Conservation (phyloP, 2,888 invertebrate species). For the Nasonia oneida region DNA sequence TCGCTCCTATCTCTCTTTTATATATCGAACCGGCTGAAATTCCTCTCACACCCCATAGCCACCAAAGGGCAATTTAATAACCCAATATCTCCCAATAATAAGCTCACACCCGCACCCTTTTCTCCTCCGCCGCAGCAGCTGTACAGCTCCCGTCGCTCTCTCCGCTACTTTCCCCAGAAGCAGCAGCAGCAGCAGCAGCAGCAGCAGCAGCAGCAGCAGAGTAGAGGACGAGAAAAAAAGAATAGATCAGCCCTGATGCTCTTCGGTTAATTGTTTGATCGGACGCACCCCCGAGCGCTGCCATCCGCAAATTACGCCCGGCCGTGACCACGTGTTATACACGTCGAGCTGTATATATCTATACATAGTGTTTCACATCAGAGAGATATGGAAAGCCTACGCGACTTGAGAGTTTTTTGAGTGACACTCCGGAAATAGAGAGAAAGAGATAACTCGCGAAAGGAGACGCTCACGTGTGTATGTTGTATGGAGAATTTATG, state of each 20-base stretch:
- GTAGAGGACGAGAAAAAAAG: background rate
- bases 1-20: too few relatives aligned
- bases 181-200: background rate
- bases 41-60: background rate
- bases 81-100: slow-evolving; percentile 3
- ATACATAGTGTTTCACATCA: background rate
- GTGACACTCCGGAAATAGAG: background rate
- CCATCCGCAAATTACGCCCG: background rate
- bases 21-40: background rate
- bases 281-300: background rate
- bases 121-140: background rate
- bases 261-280: slow-evolving; percentile 20
- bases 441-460: background rate
- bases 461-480: background rate
- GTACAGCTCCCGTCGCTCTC: background rate
- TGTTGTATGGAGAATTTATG: slow-evolving; percentile 1
- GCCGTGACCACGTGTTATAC: background rate
- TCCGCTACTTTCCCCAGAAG: background rate
- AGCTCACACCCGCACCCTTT: background rate
- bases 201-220: background rate
- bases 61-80: background rate
- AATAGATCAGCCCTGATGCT: background rate
- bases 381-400: too few relatives aligned
- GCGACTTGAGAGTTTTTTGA: background rate
- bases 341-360: background rate